Evolutionary conservation across 2,113 vertebrate genomes (phyloP).

Genomic region (Lota lota): DNA sequence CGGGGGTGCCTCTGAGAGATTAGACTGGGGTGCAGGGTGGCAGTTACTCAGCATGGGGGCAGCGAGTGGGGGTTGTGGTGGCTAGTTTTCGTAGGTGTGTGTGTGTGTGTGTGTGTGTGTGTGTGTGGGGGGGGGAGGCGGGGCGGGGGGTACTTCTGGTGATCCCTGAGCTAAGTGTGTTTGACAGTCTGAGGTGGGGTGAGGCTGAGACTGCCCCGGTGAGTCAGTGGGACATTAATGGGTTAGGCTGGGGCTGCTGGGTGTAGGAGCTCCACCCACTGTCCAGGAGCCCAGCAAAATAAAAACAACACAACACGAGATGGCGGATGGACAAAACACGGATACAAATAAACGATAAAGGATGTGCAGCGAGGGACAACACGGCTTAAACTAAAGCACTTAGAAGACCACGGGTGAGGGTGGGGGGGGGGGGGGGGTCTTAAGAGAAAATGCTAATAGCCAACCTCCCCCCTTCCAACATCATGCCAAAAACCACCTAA

Average conservation of each 20-base stretch:
- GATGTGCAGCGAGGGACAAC: too few relatives aligned
- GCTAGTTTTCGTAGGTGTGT: not conserved
- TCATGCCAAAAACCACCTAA: too few relatives aligned
- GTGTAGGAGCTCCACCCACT: constrained; percentile 5
- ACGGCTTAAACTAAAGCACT: too few relatives aligned
- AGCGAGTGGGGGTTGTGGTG: constrained; percentile 29
- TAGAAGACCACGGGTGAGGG: too few relatives aligned
- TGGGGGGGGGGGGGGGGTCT: too few relatives aligned
- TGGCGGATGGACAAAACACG: not conserved
- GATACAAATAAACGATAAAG: constrained; percentile 31
- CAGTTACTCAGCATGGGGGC: too few relatives aligned
- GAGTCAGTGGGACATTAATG: not conserved
- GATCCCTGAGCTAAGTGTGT: constrained; percentile 63
- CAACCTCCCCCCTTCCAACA: too few relatives aligned
- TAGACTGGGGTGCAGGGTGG: too few relatives aligned
- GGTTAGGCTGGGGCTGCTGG: constrained; percentile 23
- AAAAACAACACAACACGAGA: not conserved
- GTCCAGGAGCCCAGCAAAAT: constrained; percentile 8
- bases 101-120: constrained; percentile 2
- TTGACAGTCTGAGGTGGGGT: constrained; percentile 65
- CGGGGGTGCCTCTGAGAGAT: not conserved
- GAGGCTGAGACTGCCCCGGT: constrained; percentile 10
- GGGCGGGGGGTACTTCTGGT: too few relatives aligned
- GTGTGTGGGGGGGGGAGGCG: too few relatives aligned
- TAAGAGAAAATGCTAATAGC: too few relatives aligned